These are phyloP conservation scores for Crocidura indochinensis DNA, from an alignment of 2,797 vertebrate genomes.

Conservation along the genomic window DNA sequence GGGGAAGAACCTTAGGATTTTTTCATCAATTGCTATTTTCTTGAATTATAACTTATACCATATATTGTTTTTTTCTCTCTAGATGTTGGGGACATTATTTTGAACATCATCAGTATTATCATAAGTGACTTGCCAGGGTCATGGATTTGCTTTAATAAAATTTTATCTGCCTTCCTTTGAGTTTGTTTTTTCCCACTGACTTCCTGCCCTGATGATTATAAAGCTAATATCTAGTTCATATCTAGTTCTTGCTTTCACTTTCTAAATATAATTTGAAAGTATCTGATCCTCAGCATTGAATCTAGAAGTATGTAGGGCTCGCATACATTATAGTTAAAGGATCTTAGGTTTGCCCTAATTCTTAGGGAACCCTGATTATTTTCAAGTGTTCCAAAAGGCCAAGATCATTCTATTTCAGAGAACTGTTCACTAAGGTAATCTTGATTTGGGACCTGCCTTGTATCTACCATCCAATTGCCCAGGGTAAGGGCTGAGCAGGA, in stretches of 20 bases:
- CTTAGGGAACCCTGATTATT: conserved; percentile 29
- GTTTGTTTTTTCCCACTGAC: neutral
- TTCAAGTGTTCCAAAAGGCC: neutral
- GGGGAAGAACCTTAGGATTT: neutral
- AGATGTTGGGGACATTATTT: conserved; percentile 8
- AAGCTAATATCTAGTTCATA: neutral
- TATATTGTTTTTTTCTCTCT: neutral
- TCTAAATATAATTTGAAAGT: conserved; percentile 20
- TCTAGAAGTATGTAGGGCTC: conserved; percentile 32
- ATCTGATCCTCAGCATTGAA: neutral
- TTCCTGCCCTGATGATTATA: conserved; percentile 6
- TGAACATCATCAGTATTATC: neutral
- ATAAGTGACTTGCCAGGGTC: conserved; percentile 20
- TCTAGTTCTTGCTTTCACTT: conserved; percentile 24
- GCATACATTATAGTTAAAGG: neutral
- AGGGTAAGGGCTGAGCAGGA: conserved; percentile 1
- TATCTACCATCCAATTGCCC: neutral
- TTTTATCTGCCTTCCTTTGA: conserved; percentile 9
- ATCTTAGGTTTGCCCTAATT: conserved; percentile 45
- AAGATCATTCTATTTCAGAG: neutral
- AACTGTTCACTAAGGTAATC: conserved; percentile 35
- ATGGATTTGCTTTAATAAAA: neutral
- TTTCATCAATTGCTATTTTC: conserved; percentile 35
- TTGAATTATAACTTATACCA: conserved; percentile 18
- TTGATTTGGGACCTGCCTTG: conserved; percentile 55